phyloP scores from a whole-genome alignment of 2,797 vertebrate species.

The Periophthalmus magnuspinnatus region DNA sequence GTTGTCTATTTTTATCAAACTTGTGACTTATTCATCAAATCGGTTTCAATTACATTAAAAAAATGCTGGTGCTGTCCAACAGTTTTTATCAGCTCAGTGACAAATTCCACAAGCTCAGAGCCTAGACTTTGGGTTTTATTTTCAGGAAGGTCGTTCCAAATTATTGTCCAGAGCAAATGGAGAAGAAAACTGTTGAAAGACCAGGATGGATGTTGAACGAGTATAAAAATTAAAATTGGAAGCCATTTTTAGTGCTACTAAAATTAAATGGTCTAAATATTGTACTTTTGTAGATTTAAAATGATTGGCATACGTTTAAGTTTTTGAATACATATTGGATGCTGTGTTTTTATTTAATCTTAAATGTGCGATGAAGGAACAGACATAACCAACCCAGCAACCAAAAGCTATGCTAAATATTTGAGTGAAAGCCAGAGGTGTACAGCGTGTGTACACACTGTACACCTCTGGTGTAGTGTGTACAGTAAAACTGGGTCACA shows the following conservation, averaged over 20 bases:
- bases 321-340: background rate
- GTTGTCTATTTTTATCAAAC: background rate
- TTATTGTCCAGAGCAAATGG: background rate
- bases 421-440: slow-evolving; percentile 1
- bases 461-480: no score
- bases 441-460: no score
- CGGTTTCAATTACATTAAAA: slow-evolving; percentile 13
- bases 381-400: background rate
- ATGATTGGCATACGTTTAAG: background rate
- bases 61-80: slow-evolving; percentile 14
- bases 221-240: no score
- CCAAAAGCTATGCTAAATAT: slow-evolving; percentile 7
- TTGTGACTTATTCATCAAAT: background rate
- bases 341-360: background rate
- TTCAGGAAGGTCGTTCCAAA: background rate
- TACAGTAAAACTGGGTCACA: slow-evolving; percentile 29
- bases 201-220: background rate
- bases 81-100: slow-evolving; percentile 54
- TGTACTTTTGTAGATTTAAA: background rate
- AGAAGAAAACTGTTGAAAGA: background rate
- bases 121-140: slow-evolving; percentile 22
- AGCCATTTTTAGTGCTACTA: no score
- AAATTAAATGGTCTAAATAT: background rate
- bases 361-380: background rate
- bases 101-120: slow-evolving; percentile 59